Conservation (phyloP, 1,140 invertebrate species). For the Rhyzopertha dominica region DNA sequence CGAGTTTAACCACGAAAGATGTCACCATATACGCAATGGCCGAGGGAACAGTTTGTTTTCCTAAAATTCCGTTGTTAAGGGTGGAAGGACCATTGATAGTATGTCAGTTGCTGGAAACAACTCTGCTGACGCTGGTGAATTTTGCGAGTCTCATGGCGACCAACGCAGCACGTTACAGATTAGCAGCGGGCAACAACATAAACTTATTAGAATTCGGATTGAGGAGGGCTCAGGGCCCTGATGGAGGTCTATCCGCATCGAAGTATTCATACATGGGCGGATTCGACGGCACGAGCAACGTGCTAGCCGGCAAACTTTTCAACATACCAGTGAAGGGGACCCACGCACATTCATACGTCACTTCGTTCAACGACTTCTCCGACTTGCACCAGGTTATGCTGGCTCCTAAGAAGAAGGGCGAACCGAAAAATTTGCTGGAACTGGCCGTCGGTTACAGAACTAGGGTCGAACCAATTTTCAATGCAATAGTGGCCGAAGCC, state of each 20-base stretch:
- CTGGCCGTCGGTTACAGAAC: conserved; percentile 65
- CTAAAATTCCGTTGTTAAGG: conserved; percentile 86
- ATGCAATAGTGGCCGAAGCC: conserved; percentile 72
- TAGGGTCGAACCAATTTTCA: conserved; percentile 65
- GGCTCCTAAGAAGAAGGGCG: conserved; percentile 59
- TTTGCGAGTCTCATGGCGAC: conserved; percentile 98
- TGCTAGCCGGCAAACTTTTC: conserved; percentile 96
- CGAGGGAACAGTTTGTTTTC: conserved; percentile 97
- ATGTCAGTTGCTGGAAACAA: conserved; percentile 94
- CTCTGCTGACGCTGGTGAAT: conserved; percentile 92
- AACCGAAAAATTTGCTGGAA: conserved; percentile 62
- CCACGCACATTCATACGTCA: conserved; percentile 97
- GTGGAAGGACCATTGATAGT: conserved; percentile 88
- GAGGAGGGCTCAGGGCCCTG: conserved; percentile 94
- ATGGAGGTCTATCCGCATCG: conserved; percentile 95
- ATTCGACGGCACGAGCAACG: conserved; percentile 98
- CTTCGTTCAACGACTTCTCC: conserved; percentile 76
- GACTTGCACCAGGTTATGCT: conserved; percentile 64
- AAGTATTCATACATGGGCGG: conserved; percentile 97
- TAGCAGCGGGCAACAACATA: conserved; percentile 85
- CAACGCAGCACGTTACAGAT: conserved; percentile 93
- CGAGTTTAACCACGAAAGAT: conserved; percentile 74
- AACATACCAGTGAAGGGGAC: conserved; percentile 96
- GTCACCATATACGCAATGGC: conserved; percentile 86
- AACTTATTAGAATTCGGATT: conserved; percentile 95